Evolutionary conservation across 1,140 invertebrate species (phyloP).

Genomic region (Atta texana): DNA sequence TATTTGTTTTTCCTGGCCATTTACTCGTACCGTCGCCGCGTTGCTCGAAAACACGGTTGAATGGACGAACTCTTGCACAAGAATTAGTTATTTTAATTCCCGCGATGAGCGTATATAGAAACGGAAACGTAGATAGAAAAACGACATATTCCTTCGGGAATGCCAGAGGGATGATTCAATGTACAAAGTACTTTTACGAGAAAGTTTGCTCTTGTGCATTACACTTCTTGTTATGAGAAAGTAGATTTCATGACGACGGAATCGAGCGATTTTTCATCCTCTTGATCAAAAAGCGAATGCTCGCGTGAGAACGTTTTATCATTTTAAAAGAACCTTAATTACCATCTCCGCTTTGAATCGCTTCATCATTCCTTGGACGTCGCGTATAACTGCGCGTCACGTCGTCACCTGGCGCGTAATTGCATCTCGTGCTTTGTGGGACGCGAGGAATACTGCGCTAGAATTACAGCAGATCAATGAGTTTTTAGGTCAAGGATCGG

Average conservation of each 20-base stretch:
- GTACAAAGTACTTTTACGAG: not conserved
- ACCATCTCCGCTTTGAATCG: slow-evolving; percentile 4
- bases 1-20: not conserved
- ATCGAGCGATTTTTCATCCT: slow-evolving; percentile 23
- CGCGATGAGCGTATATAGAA: not conserved
- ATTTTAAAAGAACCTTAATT: not conserved
- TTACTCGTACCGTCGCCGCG: not conserved
- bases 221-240: not conserved
- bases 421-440: slow-evolving; percentile 24
- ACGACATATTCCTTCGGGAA: not conserved
- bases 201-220: slow-evolving; percentile 14
- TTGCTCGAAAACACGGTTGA: slow-evolving; percentile 1
- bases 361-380: slow-evolving; percentile 9
- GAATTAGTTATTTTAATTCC: slow-evolving; percentile 13
- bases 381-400: slow-evolving; percentile 36
- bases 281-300: slow-evolving; percentile 4
- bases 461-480: slow-evolving; percentile 49
- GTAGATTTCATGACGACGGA: not conserved
- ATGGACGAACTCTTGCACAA: too few relatives aligned
- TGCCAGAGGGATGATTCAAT: not conserved
- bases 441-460: not conserved
- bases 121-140: not conserved
- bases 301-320: not conserved
- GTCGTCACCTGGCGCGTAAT: slow-evolving; percentile 25
- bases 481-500: slow-evolving; percentile 53